A percentile compares a stretch with the other conserved stretches of the same genome.
Conservation (phyloP, 2,797 vertebrate species). For the Rallus crepitans region DNA sequence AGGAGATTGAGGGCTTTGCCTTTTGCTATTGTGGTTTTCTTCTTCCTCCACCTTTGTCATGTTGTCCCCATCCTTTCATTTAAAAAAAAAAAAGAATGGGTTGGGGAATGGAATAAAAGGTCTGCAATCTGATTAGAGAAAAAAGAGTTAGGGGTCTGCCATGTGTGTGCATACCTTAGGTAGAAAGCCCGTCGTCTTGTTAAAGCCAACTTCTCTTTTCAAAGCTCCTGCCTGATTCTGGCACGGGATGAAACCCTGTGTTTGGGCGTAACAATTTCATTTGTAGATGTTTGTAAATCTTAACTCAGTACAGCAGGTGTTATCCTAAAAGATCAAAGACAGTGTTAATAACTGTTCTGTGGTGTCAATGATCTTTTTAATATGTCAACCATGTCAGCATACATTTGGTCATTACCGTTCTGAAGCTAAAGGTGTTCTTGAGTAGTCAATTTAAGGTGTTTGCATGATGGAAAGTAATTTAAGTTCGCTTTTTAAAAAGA, state of each 20-base stretch:
- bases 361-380: not conserved
- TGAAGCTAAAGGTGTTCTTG: constrained; percentile 30
- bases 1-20: not conserved
- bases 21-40: not conserved
- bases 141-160: not conserved
- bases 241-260: not conserved
- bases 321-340: constrained; percentile 36
- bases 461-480: constrained; percentile 64
- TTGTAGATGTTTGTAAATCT: constrained; percentile 25
- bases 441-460: constrained; percentile 47
- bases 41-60: not conserved
- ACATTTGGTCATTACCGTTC: constrained; percentile 42
- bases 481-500: constrained; percentile 19
- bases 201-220: not conserved
- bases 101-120: not conserved
- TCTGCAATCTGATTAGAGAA: not conserved
- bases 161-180: constrained; percentile 15
- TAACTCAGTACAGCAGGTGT: not conserved
- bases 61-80: not conserved
- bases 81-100: not conserved
- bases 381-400: constrained; percentile 18
- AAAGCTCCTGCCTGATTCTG: constrained; percentile 27
- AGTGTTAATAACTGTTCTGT: not conserved
- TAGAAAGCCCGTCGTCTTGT: not conserved
- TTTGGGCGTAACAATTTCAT: constrained; percentile 4